Base-by-base conservation (phyloP, 2,113 vertebrate species). In the Mus spicilegus region DNA sequence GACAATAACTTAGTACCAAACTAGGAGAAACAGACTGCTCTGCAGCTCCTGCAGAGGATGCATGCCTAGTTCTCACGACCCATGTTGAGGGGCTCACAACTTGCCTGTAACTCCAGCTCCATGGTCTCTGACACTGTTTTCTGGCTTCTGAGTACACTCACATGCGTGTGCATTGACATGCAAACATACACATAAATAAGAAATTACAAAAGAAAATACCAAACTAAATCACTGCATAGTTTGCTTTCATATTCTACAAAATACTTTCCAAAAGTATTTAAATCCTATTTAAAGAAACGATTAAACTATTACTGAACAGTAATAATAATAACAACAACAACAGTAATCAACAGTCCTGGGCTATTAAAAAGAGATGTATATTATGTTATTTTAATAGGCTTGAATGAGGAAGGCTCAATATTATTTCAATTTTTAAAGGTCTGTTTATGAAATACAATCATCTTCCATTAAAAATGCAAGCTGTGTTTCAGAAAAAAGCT, bases 391-490 rank as follows among this genome's bases (percentile, higher is more conserved):
- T 98, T 98, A 98, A 98, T 98, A 98, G 96, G 96, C 87, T 97
- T 98, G 98, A 98, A 97, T 98, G 98, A 98, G 97, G 95, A 98
- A 97, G 92, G 98, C 99, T 99, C 99, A 98, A 99, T 99, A 99
- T 98, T 98, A 98, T 98, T 99, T 99, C 98, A 99, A 99, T 99
- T 99, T 99, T 99, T 98, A 98, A 99, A 98, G 98, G 97, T 98
- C 98, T 99, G 99, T 99, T 99, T 99, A 99, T 99, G 98, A 99
- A 99, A 99, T 98, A 98, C 98, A 99, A 99, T 99, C 99, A 99
- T 99, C 99, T 98, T 98, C 99, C 99, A 99, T 99, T 99, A 99
- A 99, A 99, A 99, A 99, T 99, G 99, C 99, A 99, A 99, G 98
- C 98, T 98, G 98, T 93, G 98, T 98, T 98, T 98, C 98, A 98